These are phyloP conservation scores for Lamellibrachia luymesi DNA, from an alignment of 1,140 invertebrate genomes.

Conservation along the genomic window DNA sequence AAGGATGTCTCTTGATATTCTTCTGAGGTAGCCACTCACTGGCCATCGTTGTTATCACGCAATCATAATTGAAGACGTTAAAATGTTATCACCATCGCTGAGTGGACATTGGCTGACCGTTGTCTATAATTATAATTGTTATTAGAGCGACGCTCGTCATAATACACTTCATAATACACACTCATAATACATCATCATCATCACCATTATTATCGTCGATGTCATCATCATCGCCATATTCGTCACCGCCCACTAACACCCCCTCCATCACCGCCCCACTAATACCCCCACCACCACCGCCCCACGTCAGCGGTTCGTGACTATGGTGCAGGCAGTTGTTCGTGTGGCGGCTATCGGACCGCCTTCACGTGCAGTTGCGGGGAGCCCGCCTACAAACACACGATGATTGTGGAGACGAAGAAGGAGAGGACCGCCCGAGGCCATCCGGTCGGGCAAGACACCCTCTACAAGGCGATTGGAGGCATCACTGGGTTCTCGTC, in stretches of 20 bases:
- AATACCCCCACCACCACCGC: too few relatives aligned
- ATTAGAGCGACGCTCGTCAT: neutral
- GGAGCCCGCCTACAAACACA: conserved; percentile 43
- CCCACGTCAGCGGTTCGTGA: neutral
- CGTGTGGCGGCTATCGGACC: conserved; percentile 52
- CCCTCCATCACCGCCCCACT: too few relatives aligned
- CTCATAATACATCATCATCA: neutral
- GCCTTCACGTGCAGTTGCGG: conserved; percentile 56
- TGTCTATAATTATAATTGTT: neutral
- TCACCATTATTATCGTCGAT: neutral
- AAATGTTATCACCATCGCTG: neutral
- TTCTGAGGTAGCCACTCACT: neutral
- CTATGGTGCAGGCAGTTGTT: conserved; percentile 41
- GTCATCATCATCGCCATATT: too few relatives aligned
- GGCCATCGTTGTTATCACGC: neutral
- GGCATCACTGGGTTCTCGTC: conserved; percentile 59
- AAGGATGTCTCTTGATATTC: too few relatives aligned
- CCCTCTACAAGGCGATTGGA: conserved; percentile 56
- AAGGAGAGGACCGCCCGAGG: conserved; percentile 53
- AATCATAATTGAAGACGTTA: neutral
- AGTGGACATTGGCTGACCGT: neutral
- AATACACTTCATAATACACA: neutral
- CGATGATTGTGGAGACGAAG: conserved; percentile 53
- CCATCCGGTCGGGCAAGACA: conserved; percentile 54
- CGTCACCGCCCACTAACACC: too few relatives aligned